Percentiles rank a stretch among this genome's conserved stretches.
These are phyloP conservation scores for Drosophila colorata DNA, from an alignment of 2,888 invertebrate species.

Conservation along the genomic window DNA sequence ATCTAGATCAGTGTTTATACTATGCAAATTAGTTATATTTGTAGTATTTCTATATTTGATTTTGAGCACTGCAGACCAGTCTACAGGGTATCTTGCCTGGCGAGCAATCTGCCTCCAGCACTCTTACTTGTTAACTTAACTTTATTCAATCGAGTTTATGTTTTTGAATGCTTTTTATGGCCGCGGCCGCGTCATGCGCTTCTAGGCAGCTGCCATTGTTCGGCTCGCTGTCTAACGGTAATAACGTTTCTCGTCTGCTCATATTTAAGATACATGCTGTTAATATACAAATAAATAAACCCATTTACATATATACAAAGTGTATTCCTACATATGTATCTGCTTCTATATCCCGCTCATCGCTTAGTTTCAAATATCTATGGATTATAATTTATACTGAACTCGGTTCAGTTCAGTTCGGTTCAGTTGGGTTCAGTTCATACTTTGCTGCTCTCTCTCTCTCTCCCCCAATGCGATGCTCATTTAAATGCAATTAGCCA, in stretches of 20 bases:
- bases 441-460: slow-evolving; percentile 20
- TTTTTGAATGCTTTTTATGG: slow-evolving; percentile 44
- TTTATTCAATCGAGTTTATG: slow-evolving; percentile 67
- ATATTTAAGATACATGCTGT: slow-evolving; percentile 2
- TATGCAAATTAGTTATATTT: too few relatives aligned
- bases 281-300: slow-evolving; percentile 8
- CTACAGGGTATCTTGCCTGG: slow-evolving; percentile 7
- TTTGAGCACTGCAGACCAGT: not conserved
- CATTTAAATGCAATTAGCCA: slow-evolving; percentile 49
- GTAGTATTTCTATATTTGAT: not conserved
- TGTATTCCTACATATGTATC: too few relatives aligned
- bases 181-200: slow-evolving; percentile 47
- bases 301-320: not conserved
- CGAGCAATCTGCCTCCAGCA: not conserved
- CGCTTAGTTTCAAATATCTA: not conserved
- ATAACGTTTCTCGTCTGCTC: slow-evolving; percentile 25
- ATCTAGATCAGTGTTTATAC: too few relatives aligned
- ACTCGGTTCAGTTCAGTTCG: not conserved
- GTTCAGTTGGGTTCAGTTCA: not conserved
- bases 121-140: slow-evolving; percentile 38
- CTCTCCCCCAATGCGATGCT: slow-evolving; percentile 19
- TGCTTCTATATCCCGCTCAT: not conserved
- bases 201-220: slow-evolving; percentile 38
- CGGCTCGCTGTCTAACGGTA: slow-evolving; percentile 36
- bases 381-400: slow-evolving; percentile 26